Evolutionary conservation across 2,113 vertebrate species (phyloP).

Genomic region (Leucopternis melanops): DNA sequence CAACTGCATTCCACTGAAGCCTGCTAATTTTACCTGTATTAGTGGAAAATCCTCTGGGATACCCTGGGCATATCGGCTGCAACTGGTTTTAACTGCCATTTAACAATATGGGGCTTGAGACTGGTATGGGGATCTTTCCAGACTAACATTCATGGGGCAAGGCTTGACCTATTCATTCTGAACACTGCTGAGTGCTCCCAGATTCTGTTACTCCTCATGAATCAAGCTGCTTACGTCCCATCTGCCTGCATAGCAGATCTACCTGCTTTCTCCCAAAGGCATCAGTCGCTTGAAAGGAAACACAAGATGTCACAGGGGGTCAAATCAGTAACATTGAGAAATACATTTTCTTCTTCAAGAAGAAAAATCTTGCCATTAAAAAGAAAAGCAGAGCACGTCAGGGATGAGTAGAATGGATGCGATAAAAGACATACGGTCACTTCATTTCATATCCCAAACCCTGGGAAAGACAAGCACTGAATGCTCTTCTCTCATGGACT

Average conservation of each 20-base stretch:
- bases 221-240: not conserved
- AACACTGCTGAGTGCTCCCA: fast-evolving
- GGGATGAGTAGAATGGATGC: not conserved
- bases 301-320: not conserved
- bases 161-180: fast-evolving
- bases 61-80: not conserved
- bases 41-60: not conserved
- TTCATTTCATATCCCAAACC: not conserved
- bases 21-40: not conserved
- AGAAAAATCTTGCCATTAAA: not conserved
- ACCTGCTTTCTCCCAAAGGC: not conserved
- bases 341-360: not conserved
- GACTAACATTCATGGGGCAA: fast-evolving
- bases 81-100: not conserved
- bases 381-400: not conserved
- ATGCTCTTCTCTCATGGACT: not conserved
- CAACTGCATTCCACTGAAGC: not conserved
- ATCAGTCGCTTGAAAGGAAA: not conserved
- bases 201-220: fast-evolving
- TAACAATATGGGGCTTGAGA: not conserved
- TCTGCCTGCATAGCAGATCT: not conserved
- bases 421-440: fast-evolving
- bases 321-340: not conserved
- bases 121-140: not conserved
- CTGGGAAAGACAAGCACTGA: not conserved